Conservation (phyloP, 2,797 vertebrate species). For the Labroides dimidiatus region DNA sequence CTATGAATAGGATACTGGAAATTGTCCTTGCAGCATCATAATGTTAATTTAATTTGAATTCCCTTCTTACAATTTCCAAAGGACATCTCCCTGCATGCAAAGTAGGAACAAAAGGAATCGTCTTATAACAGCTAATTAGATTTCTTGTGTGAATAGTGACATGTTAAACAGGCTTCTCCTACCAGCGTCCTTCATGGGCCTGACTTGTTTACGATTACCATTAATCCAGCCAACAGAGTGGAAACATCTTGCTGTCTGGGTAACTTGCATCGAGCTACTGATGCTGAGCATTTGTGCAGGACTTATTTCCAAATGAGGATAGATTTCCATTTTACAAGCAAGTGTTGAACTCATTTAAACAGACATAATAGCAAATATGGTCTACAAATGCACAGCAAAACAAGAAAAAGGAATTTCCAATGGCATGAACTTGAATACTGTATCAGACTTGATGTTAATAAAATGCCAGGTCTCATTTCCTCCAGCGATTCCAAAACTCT, state of each 20-base stretch:
- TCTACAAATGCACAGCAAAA: not conserved
- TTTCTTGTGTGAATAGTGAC: conserved; percentile 68
- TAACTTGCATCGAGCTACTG: conserved; percentile 43
- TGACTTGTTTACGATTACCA: conserved; percentile 63
- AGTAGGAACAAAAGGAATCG: conserved; percentile 53
- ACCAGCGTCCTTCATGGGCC: conserved; percentile 72
- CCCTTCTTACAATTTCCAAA: conserved; percentile 55
- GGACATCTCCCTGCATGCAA: conserved; percentile 68
- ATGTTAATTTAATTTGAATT: conserved; percentile 75
- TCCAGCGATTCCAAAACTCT: not conserved
- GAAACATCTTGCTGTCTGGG: conserved; percentile 53
- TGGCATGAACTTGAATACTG: not conserved
- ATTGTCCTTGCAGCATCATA: conserved; percentile 64
- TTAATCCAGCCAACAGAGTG: conserved; percentile 64
- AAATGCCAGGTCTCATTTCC: not conserved
- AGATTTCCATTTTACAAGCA: conserved; percentile 16
- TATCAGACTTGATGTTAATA: not conserved
- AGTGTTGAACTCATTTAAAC: conserved; percentile 14
- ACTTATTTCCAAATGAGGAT: conserved; percentile 24
- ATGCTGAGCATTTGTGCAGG: conserved; percentile 33
- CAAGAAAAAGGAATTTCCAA: not conserved
- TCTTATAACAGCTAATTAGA: conserved; percentile 74
- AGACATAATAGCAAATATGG: conserved; percentile 5
- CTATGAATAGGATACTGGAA: conserved; percentile 55
- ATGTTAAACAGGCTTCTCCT: conserved; percentile 71